Base-by-base conservation (phyloP, 2,113 vertebrate genomes). In the Scartelaos histophorus region DNA sequence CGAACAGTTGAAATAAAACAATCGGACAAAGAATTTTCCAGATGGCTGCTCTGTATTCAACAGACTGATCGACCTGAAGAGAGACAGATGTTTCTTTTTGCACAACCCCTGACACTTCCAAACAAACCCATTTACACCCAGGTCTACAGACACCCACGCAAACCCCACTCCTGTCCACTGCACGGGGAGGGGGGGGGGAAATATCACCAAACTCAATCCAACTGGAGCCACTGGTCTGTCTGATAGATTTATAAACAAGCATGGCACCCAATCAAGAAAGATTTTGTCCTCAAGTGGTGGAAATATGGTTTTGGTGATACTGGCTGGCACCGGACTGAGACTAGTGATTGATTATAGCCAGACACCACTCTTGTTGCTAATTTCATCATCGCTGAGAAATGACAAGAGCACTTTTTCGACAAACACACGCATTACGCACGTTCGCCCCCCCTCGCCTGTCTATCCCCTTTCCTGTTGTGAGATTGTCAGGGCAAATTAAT, bases 271-370 rank as follows among this genome's bases (percentile, higher is more conserved):
- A 92, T 92, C 91, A 90, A 88, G 78, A 88, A 88, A 82, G 88
- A 90, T 90, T 88, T 92, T 90, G 90, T 93, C 78, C 80, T 90
- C 82, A 87, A 87, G 87, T 91, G 82, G 91, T 78, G 90, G 85
- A 89, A 91, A 92, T 91, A 73, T 91, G 77, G 81, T 90, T 89
- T 91, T 89, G 90, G 91, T 85, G 80, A 88, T 93, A 91, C 75
- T 78, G 82, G 74, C 49, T 67, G 88, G 86, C 89, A 83, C 66
- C 75, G 81, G 77, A 84, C 90, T 90, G 87, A 91, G 92, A 88
- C 89, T 82, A 90, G 92, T 94, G 92, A 93, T 95, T 95, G 93
- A 93, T 95, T 94, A 91, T 89, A 88, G 91, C 90, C 88, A 87
- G 87, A 89, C 85, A 91, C 72, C 91, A 84, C 90, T 87, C 79